Conservation (phyloP, 2,888 invertebrate genomes). For the Agrilus mali region DNA sequence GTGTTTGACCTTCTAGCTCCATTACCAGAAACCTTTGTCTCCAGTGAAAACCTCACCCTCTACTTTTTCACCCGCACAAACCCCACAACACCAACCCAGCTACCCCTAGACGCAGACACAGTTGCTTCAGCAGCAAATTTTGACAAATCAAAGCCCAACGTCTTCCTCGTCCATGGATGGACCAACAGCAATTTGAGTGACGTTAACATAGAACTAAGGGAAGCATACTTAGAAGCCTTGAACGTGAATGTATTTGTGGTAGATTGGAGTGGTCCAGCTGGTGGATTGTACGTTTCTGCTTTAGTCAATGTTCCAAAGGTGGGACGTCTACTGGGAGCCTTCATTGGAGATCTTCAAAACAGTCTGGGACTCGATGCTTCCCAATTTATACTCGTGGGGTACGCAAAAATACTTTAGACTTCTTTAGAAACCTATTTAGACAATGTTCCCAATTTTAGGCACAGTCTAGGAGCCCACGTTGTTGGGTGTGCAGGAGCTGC, state of each 20-base stretch:
- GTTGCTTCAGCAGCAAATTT: too few species aligned
- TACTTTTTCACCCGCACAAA: too few species aligned
- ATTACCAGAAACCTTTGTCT: too few species aligned
- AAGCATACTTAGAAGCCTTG: too few species aligned
- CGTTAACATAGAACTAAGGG: neutral
- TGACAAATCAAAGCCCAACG: slow-evolving; percentile 1
- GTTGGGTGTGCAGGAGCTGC: slow-evolving; percentile 21
- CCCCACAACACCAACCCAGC: too few species aligned
- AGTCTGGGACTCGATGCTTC: slow-evolving; percentile 14
- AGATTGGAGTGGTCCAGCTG: slow-evolving; percentile 20
- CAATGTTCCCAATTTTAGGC: slow-evolving; percentile 3
- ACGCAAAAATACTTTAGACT: slow-evolving; percentile 5
- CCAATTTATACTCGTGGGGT: slow-evolving; percentile 16
- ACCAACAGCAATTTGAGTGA: slow-evolving; percentile 6
- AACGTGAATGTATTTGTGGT: slow-evolving; percentile 27
- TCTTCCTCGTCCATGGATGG: slow-evolving; percentile 12
- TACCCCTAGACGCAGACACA: too few species aligned
- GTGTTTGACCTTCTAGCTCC: too few species aligned
- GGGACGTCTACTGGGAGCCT: slow-evolving; percentile 18
- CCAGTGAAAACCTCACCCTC: too few species aligned
- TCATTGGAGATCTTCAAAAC: slow-evolving; percentile 16
- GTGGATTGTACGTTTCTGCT: slow-evolving; percentile 15
- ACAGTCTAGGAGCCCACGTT: slow-evolving; percentile 27
- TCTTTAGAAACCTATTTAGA: neutral
- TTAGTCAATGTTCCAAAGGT: slow-evolving; percentile 15